Percentiles rank a stretch among this genome's conserved stretches.
phyloP scores from a whole-genome alignment of 2,888 invertebrate genomes.

The Drosophila macrospina region DNA sequence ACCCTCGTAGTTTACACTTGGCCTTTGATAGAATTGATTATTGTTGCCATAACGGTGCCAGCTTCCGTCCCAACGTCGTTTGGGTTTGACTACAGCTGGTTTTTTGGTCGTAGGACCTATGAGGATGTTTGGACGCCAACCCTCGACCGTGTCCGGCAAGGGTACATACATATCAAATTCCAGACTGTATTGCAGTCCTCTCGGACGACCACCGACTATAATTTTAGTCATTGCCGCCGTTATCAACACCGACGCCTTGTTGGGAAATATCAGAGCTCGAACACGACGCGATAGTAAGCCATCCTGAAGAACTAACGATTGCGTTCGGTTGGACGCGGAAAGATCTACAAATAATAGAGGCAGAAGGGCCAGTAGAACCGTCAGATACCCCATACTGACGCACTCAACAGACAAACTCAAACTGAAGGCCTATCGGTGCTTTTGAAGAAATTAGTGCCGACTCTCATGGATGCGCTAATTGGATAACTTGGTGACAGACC shows the following conservation, averaged over 20 bases:
- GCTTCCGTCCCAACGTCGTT: constrained; percentile 44
- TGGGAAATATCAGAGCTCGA: constrained; percentile 72
- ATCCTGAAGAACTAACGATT: constrained; percentile 2
- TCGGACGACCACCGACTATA: constrained; percentile 67
- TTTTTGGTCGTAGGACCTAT: constrained; percentile 13
- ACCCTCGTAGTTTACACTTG: constrained; percentile 4
- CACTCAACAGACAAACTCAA: constrained; percentile 9
- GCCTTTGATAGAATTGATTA: background rate
- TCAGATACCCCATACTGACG: constrained; percentile 16
- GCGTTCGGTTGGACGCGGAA: constrained; percentile 19
- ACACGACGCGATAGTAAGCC: constrained; percentile 63
- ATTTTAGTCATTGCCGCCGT: constrained; percentile 72
- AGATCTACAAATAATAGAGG: background rate
- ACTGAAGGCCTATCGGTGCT: constrained; percentile 26
- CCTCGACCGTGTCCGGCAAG: constrained; percentile 75
- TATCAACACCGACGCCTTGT: constrained; percentile 59
- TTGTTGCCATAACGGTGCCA: constrained; percentile 2
- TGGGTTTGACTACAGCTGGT: constrained; percentile 3
- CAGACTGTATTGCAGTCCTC: constrained; percentile 68
- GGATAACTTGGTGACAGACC: constrained; percentile 19
- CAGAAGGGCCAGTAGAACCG: constrained; percentile 5
- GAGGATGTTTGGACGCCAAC: constrained; percentile 69
- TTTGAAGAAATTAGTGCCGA: constrained; percentile 7
- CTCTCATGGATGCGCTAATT: constrained; percentile 45
- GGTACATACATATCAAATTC: constrained; percentile 75